Percentiles rank a stretch among this genome's conserved stretches.
These are phyloP conservation scores for Dromius quadrimaculatus DNA, from an alignment of 2,888 invertebrate species.

Conservation along the genomic window DNA sequence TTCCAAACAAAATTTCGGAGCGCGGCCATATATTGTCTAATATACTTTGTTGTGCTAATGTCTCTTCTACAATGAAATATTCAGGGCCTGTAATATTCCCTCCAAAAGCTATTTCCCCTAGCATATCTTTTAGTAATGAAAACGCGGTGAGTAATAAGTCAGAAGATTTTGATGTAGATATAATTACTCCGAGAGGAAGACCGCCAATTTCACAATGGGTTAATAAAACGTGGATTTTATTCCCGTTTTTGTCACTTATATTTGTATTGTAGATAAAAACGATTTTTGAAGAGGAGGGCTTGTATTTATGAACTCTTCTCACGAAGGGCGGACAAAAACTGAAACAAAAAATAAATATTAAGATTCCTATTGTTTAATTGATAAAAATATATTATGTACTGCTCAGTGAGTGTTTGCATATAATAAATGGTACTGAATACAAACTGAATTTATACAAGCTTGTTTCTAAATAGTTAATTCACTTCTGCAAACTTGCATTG, in stretches of 20 bases:
- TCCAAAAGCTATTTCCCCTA: constrained; percentile 36
- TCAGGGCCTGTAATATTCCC: constrained; percentile 25
- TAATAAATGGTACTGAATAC: too few relatives aligned
- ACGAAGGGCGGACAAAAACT: constrained; percentile 22
- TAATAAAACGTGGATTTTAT: constrained; percentile 20
- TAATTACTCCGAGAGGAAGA: constrained; percentile 34
- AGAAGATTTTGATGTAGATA: constrained; percentile 33
- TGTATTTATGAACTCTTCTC: constrained; percentile 39
- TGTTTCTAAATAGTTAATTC: too few relatives aligned
- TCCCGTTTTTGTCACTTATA: constrained; percentile 28
- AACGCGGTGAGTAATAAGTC: constrained; percentile 5
- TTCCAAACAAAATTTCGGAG: constrained; percentile 32
- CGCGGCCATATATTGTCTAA: constrained; percentile 35
- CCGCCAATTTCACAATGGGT: constrained; percentile 35
- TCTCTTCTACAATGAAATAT: constrained; percentile 48
- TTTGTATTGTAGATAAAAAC: constrained; percentile 35
- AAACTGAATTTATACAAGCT: too few relatives aligned
- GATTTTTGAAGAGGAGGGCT: constrained; percentile 21
- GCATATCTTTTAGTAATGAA: constrained; percentile 26
- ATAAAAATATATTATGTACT: too few relatives aligned
- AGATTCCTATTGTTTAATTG: too few relatives aligned
- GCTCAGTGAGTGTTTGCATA: too few relatives aligned
- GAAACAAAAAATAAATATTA: constrained; percentile 9
- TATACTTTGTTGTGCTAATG: constrained; percentile 24
- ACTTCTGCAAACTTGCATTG: too few relatives aligned